Evolutionary conservation across 2,888 invertebrate species (phyloP).

Genomic region (Incurvaria masculella): DNA sequence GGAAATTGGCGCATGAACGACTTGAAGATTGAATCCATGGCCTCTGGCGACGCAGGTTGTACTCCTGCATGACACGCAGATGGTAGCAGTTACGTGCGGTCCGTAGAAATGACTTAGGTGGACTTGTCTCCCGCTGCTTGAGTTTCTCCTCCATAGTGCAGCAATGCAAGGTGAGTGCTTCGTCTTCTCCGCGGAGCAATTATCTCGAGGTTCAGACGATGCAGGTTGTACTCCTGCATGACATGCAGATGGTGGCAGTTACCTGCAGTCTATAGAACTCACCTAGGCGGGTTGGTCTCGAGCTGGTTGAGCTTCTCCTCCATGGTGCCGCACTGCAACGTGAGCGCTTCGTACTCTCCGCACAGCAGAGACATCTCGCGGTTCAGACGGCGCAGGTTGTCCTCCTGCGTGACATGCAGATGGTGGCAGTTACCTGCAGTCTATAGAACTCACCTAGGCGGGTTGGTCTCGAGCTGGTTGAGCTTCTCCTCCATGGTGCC

Average conservation of each 20-base stretch:
- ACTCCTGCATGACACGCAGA: constrained; percentile 44
- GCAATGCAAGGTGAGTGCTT: constrained; percentile 73
- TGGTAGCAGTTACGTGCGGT: too few relatives aligned
- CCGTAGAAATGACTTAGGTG: constrained; percentile 91
- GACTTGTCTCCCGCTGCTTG: constrained; percentile 78
- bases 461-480: constrained; percentile 79
- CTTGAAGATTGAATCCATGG: too few relatives aligned
- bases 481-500: constrained; percentile 81
- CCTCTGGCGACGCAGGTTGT: constrained; percentile 43
- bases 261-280: too few relatives aligned
- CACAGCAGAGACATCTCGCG: constrained; percentile 52
- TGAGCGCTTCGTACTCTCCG: constrained; percentile 76
- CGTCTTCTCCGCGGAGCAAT: constrained; percentile 68
- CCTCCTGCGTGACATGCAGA: constrained; percentile 44
- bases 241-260: too few relatives aligned
- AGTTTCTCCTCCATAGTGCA: constrained; percentile 81
- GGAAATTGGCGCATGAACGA: too few relatives aligned
- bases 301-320: constrained; percentile 83
- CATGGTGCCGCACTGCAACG: constrained; percentile 75
- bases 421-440: too few relatives aligned
- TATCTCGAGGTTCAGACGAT: constrained; percentile 51
- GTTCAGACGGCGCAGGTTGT: constrained; percentile 44
- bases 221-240: constrained; percentile 44
- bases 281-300: constrained; percentile 89
- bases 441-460: constrained; percentile 84